Percentiles rank a stretch among this genome's conserved stretches.
phyloP scores from a whole-genome alignment of 2,888 invertebrate species.

The Drosophila sordidula region DNA sequence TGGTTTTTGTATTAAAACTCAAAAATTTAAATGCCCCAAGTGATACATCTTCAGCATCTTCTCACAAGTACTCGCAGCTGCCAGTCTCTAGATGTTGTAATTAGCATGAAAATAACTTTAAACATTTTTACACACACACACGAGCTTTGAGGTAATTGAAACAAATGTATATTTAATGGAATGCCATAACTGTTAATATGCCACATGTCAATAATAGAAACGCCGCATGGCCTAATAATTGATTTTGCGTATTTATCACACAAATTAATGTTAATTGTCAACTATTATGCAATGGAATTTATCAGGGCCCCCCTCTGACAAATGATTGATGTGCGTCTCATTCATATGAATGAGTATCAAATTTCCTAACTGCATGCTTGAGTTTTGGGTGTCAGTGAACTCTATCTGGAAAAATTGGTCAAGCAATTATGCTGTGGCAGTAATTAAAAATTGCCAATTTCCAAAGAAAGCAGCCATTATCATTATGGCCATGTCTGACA shows the following conservation, averaged over 20 bases:
- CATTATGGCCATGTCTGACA: conserved; percentile 32
- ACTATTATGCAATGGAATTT: conserved; percentile 59
- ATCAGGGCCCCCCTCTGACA: conserved; percentile 18
- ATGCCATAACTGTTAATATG: conserved; percentile 59
- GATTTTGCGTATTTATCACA: conserved; percentile 77
- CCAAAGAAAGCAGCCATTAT: conserved; percentile 22
- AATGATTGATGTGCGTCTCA: conserved; percentile 2
- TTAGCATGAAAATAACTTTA: conserved; percentile 70
- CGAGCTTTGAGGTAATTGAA: conserved; percentile 60
- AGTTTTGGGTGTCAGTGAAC: conserved; percentile 10
- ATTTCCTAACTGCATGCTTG: not conserved
- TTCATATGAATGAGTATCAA: not conserved
- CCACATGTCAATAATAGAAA: conserved; percentile 59
- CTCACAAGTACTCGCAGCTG: conserved; percentile 37
- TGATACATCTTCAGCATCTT: conserved; percentile 58
- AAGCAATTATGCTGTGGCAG: conserved; percentile 49
- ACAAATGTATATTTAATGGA: conserved; percentile 73
- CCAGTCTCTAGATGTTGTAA: conserved; percentile 51
- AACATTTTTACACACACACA: conserved; percentile 49
- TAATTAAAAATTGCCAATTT: conserved; percentile 48
- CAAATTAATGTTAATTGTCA: conserved; percentile 72
- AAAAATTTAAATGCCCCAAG: conserved; percentile 75
- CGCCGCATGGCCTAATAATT: conserved; percentile 55
- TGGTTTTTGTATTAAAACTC: conserved; percentile 76
- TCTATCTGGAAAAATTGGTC: conserved; percentile 13